phyloP scores from a whole-genome alignment of 2,113 vertebrate genomes.

The Felis catus region DNA sequence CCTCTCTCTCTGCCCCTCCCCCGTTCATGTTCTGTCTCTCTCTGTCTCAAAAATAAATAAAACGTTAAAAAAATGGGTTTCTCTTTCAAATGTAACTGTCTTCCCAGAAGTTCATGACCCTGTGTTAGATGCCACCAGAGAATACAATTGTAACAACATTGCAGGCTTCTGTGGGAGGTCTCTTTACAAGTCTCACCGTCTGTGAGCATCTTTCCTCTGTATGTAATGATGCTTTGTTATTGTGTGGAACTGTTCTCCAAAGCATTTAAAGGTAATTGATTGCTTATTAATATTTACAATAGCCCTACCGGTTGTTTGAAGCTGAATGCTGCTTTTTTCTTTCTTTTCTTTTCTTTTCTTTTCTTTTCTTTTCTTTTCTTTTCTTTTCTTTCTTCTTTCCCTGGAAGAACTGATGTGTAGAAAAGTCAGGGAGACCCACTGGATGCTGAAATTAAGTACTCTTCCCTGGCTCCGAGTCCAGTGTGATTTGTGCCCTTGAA shows the following conservation, averaged over 20 bases:
- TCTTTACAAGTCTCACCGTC: not conserved
- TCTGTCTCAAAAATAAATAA: too few species aligned
- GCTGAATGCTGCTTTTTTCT: not conserved
- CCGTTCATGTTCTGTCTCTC: too few species aligned
- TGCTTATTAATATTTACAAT: not conserved
- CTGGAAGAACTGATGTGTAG: not conserved
- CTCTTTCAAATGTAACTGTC: not conserved
- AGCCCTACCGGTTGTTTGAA: not conserved
- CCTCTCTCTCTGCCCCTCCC: too few species aligned
- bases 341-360: too few species aligned
- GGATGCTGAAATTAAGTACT: not conserved
- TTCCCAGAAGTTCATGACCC: not conserved
- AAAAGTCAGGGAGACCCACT: not conserved
- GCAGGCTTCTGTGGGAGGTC: not conserved
- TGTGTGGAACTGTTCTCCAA: not conserved
- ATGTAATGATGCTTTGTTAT: not conserved
- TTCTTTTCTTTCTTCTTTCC: not conserved
- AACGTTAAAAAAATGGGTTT: not conserved
- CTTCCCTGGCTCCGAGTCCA: not conserved
- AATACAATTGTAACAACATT: not conserved
- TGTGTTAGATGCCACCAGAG: not conserved
- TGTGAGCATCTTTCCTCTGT: not conserved
- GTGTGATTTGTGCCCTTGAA: not conserved
- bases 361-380: fast-evolving
- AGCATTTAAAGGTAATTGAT: not conserved